Evolutionary conservation across 2,888 invertebrate genomes (phyloP), one percentile per base, ranked within the genome.

Genomic region (Margaritifera margaritifera): DNA sequence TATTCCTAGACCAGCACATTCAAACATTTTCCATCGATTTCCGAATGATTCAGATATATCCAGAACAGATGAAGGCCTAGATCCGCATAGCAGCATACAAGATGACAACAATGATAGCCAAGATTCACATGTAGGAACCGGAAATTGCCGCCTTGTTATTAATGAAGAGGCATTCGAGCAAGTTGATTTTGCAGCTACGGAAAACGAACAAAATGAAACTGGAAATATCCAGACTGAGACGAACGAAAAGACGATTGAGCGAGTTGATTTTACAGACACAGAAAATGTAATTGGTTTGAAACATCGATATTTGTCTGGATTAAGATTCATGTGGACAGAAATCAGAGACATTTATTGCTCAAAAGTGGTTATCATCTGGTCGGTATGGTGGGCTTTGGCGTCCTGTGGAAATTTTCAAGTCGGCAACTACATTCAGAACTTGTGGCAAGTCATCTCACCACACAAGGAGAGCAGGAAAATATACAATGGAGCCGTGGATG

Each of bases 401-500:
- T 94, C 93, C 27, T 93, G 94, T 80, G 94, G 94, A 15, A 94
- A 93, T 86, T 90, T 93, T 56, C 94, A 94, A 91, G 92, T 94
- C 18, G 93, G 93, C 83, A 92, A 92, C 25, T 97, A 96, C 87
- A 92, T 94, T 79, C 97, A 98, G 89, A 92, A 95, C 8, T 90
- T 98, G 56, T 97, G 96, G 96, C 92, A 93, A 63, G 81, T 77
- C 15, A 84, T 90, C 65, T 74, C 75, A 8, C 83, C 84, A 0
- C 62, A 78, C 25, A 67, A 75, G 50, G 75, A 75, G 4, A 68
- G 75, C 31, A 24, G 89, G 91, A 60, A 88, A 24, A 71, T 90
- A 8, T 93, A 93, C 79, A 96, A 96, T 87, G 97, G 96, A 0
- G 94, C 94, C 11, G 95, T 96, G 0, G 97, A 97, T 89, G 95